Evolutionary conservation across 1,140 invertebrate genomes (phyloP).

Genomic region (Chelonus insularis): DNA sequence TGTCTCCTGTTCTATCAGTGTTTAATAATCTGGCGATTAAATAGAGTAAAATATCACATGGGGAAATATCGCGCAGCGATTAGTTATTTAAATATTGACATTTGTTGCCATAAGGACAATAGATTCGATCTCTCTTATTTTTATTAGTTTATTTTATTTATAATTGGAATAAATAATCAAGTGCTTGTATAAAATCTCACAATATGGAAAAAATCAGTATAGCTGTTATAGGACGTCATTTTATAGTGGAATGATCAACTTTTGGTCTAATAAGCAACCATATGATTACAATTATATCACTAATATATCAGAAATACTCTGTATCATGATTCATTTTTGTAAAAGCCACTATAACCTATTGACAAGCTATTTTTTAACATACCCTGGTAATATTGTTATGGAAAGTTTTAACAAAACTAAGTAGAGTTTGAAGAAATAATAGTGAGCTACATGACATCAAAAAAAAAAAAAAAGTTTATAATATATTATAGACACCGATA

Average conservation of each 20-base stretch:
- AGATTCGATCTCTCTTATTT: too few relatives aligned
- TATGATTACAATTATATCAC: slow-evolving; percentile 2
- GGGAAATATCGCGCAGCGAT: too few relatives aligned
- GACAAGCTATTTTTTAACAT: too few relatives aligned
- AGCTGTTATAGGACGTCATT: not conserved
- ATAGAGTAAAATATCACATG: too few relatives aligned
- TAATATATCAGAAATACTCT: not conserved
- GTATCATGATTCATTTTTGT: slow-evolving; percentile 11
- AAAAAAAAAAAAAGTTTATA: not conserved
- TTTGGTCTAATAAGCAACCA: slow-evolving; percentile 18
- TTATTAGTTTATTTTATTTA: too few relatives aligned
- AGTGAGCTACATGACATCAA: not conserved
- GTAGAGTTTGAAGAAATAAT: not conserved
- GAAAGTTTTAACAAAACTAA: too few relatives aligned
- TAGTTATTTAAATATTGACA: too few relatives aligned
- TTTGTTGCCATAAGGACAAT: too few relatives aligned
- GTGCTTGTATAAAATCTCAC: not conserved
- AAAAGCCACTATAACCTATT: not conserved
- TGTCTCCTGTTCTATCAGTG: too few relatives aligned
- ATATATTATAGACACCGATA: not conserved
- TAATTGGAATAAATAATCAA: too few relatives aligned
- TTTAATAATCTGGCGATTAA: too few relatives aligned
- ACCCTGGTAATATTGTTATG: too few relatives aligned
- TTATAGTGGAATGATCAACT: not conserved
- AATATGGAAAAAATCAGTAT: not conserved